These are phyloP conservation scores for Lutjanus campechanus DNA, from an alignment of 2,797 vertebrate species.

Conservation along the genomic window DNA sequence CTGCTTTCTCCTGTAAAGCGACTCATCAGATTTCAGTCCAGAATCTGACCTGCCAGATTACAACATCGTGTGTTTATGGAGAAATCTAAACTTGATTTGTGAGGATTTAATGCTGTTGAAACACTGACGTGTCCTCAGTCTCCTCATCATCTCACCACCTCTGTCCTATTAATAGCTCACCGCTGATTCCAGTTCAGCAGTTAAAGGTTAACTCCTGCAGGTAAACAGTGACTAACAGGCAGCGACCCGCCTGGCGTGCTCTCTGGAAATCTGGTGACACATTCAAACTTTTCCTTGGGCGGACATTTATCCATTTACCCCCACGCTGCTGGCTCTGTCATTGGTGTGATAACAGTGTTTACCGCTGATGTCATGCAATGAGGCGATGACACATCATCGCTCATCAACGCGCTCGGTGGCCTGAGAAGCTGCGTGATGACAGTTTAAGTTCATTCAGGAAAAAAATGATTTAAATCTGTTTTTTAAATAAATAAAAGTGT, in stretches of 20 bases:
- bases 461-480: too few species aligned
- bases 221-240: conserved; percentile 15
- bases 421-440: background rate
- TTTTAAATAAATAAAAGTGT: too few species aligned
- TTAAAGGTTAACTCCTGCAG: conserved; percentile 31
- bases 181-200: background rate
- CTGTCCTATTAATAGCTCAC: conserved; percentile 39
- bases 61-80: background rate
- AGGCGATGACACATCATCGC: background rate
- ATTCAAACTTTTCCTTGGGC: background rate
- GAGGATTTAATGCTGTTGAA: background rate
- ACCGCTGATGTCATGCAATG: conserved; percentile 19
- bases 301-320: background rate
- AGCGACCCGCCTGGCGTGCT: background rate
- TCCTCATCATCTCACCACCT: conserved; percentile 3
- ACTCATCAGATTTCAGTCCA: background rate
- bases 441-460: background rate
- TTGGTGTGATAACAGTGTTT: conserved; percentile 26
- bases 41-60: background rate
- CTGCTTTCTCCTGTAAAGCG: background rate
- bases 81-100: background rate
- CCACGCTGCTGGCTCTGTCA: background rate
- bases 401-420: background rate
- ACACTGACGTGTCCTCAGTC: background rate
- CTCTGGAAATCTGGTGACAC: conserved; percentile 25